Conservation (phyloP, 2,888 invertebrate genomes). For the Hirtodrosophila histrioides region DNA sequence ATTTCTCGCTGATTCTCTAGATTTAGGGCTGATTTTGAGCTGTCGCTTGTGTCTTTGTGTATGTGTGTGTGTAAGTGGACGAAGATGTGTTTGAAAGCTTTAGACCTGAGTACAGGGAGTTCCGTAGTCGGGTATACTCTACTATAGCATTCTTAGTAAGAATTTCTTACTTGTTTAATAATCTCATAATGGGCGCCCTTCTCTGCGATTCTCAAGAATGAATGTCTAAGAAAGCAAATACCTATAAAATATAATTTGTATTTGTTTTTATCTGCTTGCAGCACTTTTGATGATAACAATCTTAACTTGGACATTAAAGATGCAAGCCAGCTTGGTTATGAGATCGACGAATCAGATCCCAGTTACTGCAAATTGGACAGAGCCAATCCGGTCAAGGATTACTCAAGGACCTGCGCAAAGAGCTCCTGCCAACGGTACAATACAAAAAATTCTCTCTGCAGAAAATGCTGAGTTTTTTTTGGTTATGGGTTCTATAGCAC, state of each 20-base stretch:
- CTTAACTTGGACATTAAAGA: background rate
- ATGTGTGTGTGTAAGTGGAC: no score
- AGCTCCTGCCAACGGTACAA: background rate
- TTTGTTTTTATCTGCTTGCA: background rate
- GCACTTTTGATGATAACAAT: conserved; percentile 4
- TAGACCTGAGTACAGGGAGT: no score
- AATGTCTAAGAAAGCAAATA: background rate
- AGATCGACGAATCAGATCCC: background rate
- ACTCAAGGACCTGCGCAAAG: background rate
- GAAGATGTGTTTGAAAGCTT: no score
- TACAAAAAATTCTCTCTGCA: background rate
- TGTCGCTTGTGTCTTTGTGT: no score
- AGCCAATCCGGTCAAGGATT: background rate
- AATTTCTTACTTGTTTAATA: no score
- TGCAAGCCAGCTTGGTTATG: background rate
- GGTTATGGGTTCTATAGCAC: conserved; percentile 16
- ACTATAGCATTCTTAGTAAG: no score
- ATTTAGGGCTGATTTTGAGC: no score
- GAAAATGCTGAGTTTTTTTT: conserved; percentile 32
- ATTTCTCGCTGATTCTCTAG: no score
- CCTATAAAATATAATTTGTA: background rate
- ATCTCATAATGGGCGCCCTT: conserved; percentile 48
- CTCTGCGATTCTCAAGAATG: background rate
- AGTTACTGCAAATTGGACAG: background rate
- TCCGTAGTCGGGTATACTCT: no score